Evolutionary conservation across 2,113 vertebrate species (phyloP).

Genomic region (Numenius arquata): DNA sequence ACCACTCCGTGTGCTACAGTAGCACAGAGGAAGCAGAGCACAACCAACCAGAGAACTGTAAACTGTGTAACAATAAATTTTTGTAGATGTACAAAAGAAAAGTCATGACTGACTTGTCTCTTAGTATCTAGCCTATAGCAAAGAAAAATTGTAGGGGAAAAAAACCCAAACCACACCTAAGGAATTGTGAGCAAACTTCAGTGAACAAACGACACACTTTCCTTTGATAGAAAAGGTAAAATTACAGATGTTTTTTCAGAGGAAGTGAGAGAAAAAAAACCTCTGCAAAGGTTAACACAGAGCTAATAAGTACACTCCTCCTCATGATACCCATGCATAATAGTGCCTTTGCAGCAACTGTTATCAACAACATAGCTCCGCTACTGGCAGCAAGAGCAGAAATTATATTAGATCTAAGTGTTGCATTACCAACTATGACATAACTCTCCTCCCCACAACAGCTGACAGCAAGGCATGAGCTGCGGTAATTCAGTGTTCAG

Average conservation of each 20-base stretch:
- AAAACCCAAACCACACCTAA: not conserved
- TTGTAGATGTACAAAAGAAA: not conserved
- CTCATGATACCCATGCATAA: not conserved
- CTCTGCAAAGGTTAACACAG: not conserved
- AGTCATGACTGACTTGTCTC: not conserved
- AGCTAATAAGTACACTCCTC: not conserved
- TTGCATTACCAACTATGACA: not conserved
- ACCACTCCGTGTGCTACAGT: not conserved
- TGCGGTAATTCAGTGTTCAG: not conserved
- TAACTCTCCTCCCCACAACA: not conserved
- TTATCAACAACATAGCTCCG: not conserved
- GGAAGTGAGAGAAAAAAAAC: not conserved
- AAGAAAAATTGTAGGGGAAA: not conserved
- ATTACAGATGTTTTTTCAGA: not conserved
- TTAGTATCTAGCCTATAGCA: not conserved
- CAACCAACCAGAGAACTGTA: not conserved
- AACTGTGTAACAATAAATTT: not conserved
- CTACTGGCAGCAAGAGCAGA: not conserved
- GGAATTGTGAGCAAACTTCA: not conserved
- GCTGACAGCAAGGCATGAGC: not conserved
- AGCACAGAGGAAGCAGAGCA: not conserved
- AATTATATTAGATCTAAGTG: not conserved
- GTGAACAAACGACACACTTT: not conserved
- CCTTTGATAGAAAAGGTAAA: not conserved
- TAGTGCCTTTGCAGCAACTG: not conserved